Conservation (phyloP, 2,797 vertebrate species). For the Sebastolobus alascanus region DNA sequence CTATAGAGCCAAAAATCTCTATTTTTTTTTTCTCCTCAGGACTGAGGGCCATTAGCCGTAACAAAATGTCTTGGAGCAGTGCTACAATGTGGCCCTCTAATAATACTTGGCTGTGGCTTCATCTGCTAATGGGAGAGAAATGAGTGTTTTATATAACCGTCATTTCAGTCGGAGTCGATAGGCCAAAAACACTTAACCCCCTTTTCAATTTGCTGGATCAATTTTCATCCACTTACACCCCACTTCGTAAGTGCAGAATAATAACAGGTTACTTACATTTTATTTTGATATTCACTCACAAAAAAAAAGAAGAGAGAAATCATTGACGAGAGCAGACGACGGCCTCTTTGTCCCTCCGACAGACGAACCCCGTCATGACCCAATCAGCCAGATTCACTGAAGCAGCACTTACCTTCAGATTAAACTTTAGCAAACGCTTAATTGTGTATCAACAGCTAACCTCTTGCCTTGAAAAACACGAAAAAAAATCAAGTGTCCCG, state of each 20-base stretch:
- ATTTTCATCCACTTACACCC: slow-evolving; percentile 95
- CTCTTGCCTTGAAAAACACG: slow-evolving; percentile 83
- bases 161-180: slow-evolving; percentile 92
- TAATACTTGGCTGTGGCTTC: slow-evolving; percentile 88
- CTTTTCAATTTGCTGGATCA: slow-evolving; percentile 95
- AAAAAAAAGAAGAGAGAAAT: slow-evolving; percentile 80
- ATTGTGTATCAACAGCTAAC: slow-evolving; percentile 89
- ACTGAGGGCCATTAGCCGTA: slow-evolving; percentile 80
- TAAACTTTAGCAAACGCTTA: slow-evolving; percentile 89
- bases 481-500: slow-evolving; percentile 77
- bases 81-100: slow-evolving; percentile 84
- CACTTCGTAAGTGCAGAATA: slow-evolving; percentile 93
- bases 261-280: slow-evolving; percentile 95
- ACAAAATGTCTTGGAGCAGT: slow-evolving; percentile 81
- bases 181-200: slow-evolving; percentile 92
- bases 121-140: slow-evolving; percentile 95
- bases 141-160: slow-evolving; percentile 91
- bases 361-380: slow-evolving; percentile 87
- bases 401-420: slow-evolving; percentile 91
- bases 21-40: slow-evolving; percentile 58
- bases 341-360: slow-evolving; percentile 84
- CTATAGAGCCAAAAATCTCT: slow-evolving; percentile 73
- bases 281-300: slow-evolving; percentile 93
- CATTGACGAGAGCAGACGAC: slow-evolving; percentile 84
- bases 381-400: slow-evolving; percentile 87